Evolutionary conservation across 2,113 vertebrate species (phyloP), one percentile per base, ranked within the genome.

Genomic region (Stictonetta naevosa): DNA sequence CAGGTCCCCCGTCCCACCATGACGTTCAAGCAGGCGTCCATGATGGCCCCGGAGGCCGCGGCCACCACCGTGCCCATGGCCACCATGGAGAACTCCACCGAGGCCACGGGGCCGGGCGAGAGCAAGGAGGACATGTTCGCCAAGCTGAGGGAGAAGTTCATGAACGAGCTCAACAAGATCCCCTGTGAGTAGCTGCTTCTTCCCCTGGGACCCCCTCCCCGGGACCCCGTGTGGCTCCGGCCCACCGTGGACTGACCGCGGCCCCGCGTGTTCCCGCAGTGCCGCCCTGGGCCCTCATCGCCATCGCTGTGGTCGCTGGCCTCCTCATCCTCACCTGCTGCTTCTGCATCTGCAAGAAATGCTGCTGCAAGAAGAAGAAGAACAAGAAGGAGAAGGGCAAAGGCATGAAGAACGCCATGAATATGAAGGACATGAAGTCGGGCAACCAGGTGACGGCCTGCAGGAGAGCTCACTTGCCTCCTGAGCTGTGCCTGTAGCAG

Each of bases 371-470:
- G 98, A 99, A 99, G 98, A 99, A 99, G 98, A 99, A 99, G 98
- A 99, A 98, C 98, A 99, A 99, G 98, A 99, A 99, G 97, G 99
- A 99, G 97, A 99, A 99, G 92, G 99, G 99, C 58, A 99, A 99
- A 96, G 99, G 99, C 76, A 99, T 99, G 95, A 99, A 99, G 98
- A 99, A 99, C 0, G 98, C 98, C 82, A 98, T 98, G 97, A 98
- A 98, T 88, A 99, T 99, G 99, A 99, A 99, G 97, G 99, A 99
- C 97, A 98, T 99, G 98, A 99, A 99, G 95, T 97, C 96, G 1
- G 98, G 98, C 44, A 98, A 98, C 55, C 98, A 98, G 98, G 98
- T 98, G 97, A 97, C 1, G 3, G 15, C 44, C 17, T 67, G 62
- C 15, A 40, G 72, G 42, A 52, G 31, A 22, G 26, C 80, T 63